phyloP scores from a whole-genome alignment of 2,113 vertebrate species.

The Lamprologus speciosus region DNA sequence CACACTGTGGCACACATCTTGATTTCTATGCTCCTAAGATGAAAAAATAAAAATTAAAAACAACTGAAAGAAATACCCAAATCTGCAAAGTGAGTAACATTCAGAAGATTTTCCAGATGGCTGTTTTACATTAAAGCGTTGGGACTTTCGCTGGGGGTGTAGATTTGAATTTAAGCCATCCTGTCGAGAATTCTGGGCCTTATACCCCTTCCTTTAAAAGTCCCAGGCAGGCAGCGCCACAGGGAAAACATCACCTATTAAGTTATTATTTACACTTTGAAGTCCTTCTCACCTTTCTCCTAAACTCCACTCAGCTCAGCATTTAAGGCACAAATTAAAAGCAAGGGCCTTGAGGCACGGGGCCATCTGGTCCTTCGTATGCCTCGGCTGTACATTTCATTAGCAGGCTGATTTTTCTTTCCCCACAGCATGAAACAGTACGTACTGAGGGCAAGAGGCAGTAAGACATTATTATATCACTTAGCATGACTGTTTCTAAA shows the following conservation, averaged over 20 bases:
- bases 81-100: not conserved
- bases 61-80: not conserved
- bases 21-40: not conserved
- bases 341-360: slow-evolving; percentile 9
- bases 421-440: not conserved
- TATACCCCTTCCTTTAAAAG: not conserved
- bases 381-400: slow-evolving; percentile 34
- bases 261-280: slow-evolving; percentile 28
- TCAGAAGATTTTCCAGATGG: slow-evolving; percentile 12
- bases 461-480: not conserved
- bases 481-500: not conserved
- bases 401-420: slow-evolving; percentile 5
- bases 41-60: not conserved
- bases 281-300: slow-evolving; percentile 34
- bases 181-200: not conserved
- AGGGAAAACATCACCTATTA: not conserved
- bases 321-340: slow-evolving; percentile 19
- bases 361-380: slow-evolving; percentile 17
- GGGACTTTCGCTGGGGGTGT: not conserved
- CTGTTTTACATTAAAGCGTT: not conserved
- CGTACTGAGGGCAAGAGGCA: not conserved
- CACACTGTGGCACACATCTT: not conserved
- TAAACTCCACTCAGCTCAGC: not conserved
- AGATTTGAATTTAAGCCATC: not conserved
- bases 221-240: not conserved